Evolutionary conservation across 2,797 vertebrate genomes (phyloP), one percentile per base, ranked within the genome.

Genomic region (Schizothorax lantsangensis): DNA sequence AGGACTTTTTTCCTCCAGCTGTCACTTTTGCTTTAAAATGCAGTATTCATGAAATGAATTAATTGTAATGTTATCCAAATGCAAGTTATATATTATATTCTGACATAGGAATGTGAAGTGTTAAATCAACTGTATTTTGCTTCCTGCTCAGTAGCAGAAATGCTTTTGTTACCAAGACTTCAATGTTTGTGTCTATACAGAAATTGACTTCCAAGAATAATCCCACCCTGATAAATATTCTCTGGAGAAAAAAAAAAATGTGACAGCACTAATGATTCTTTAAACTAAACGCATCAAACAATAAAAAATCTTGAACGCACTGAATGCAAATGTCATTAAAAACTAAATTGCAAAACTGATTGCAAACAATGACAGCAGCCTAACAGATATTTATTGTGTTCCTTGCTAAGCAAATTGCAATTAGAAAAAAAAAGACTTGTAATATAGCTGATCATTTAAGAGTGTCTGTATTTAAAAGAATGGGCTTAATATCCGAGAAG

Each of bases 321-420:
- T 69, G 33, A 43, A 26, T 0, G 4, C 33, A 84, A 79, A 79
- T 72, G 64, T 45, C 84, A 85, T 79, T 79, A 71, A 47, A 85
- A 79, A 59, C 30, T 17, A 57, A 79, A 79, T 62, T 57, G 49
- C n/a, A 59, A 79, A 79, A 79, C 49, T 79, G 66, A 78, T 84
- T 85, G 38, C 75, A 84, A 78, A 78, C 83, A 85, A 79, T 79
- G 74, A 85, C 75, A 69, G 38, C 64, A 79, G 75, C 17, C 62
- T 79, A 79, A 79, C 49, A 36, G 64, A 79, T 85, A 79, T 79
- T 47, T 40, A 72, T 45, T 79, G 84, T n/a, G 4, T 85, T 72
- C 38, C 75, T 71, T 72, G 26, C 38, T 23, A 79, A 79, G 40
- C 75, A 85, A 85, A 79, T 79, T 85, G 47, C 49, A 71, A 79